Conservation (phyloP, 2,888 invertebrate species). For the Watsonalla cultraria region DNA sequence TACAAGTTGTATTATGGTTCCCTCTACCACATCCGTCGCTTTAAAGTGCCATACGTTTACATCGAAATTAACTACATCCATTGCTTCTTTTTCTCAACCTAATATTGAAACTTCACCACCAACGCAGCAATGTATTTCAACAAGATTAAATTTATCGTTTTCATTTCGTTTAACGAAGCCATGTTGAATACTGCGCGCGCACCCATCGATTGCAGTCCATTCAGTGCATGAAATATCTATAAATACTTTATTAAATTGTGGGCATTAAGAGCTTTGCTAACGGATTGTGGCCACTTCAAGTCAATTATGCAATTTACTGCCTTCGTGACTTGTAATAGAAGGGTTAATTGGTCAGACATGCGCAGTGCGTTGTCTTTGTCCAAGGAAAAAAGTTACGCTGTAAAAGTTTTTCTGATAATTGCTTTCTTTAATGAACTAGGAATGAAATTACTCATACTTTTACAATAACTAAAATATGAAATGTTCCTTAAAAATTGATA, state of each 20-base stretch:
- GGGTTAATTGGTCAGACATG: constrained; percentile 5
- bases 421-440: too few relatives aligned
- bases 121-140: constrained; percentile 22
- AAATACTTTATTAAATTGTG: constrained; percentile 58
- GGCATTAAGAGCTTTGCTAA: constrained; percentile 38
- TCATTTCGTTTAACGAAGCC: constrained; percentile 39
- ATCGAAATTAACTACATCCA: constrained; percentile 7
- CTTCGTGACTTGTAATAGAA: background rate
- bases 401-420: too few relatives aligned
- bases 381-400: background rate
- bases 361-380: constrained; percentile 10
- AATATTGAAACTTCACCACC: too few relatives aligned
- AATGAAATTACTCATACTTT: too few relatives aligned
- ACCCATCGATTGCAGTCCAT: constrained; percentile 57
- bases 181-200: constrained; percentile 63
- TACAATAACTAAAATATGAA: too few relatives aligned
- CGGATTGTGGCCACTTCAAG: constrained; percentile 19
- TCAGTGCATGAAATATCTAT: constrained; percentile 47
- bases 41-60: constrained; percentile 4
- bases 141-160: constrained; percentile 2
- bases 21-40: constrained; percentile 11
- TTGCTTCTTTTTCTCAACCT: constrained; percentile 11
- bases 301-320: constrained; percentile 18
- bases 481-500: too few relatives aligned
- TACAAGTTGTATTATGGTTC: constrained; percentile 17